Conservation (phyloP, 2,113 vertebrate genomes). For the Tylochromis polylepis region DNA sequence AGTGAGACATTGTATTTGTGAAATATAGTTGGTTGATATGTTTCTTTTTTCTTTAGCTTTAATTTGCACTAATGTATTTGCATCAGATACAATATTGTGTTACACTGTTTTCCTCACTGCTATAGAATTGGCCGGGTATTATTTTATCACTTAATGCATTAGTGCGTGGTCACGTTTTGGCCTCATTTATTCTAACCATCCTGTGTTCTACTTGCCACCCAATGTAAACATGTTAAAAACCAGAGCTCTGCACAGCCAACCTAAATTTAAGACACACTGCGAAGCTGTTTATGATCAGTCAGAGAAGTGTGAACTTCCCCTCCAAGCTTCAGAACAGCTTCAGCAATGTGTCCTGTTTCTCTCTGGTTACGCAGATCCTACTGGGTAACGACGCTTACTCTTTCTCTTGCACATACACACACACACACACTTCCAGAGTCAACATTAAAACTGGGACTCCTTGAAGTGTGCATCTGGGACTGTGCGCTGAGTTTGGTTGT, state of each 20-base stretch:
- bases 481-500: constrained; percentile 68
- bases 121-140: neutral
- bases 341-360: constrained; percentile 63
- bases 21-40: neutral
- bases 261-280: constrained; percentile 32
- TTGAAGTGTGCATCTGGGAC: constrained; percentile 73
- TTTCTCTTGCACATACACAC: neutral
- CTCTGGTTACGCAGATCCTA: constrained; percentile 60
- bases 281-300: constrained; percentile 63
- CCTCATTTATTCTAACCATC: neutral
- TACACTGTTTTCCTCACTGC: neutral
- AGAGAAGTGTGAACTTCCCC: constrained; percentile 54
- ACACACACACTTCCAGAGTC: constrained; percentile 57
- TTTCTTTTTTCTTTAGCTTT: neutral
- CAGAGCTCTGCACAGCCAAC: constrained; percentile 20
- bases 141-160: neutral
- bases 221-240: constrained; percentile 30
- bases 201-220: neutral
- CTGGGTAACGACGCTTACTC: constrained; percentile 54
- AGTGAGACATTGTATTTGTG: neutral
- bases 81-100: neutral
- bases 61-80: neutral
- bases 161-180: neutral
- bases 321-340: constrained; percentile 56
- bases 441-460: constrained; percentile 69